Evolutionary conservation across 2,113 vertebrate species (phyloP).

Genomic region (Stomatorhinus ivindoensis): DNA sequence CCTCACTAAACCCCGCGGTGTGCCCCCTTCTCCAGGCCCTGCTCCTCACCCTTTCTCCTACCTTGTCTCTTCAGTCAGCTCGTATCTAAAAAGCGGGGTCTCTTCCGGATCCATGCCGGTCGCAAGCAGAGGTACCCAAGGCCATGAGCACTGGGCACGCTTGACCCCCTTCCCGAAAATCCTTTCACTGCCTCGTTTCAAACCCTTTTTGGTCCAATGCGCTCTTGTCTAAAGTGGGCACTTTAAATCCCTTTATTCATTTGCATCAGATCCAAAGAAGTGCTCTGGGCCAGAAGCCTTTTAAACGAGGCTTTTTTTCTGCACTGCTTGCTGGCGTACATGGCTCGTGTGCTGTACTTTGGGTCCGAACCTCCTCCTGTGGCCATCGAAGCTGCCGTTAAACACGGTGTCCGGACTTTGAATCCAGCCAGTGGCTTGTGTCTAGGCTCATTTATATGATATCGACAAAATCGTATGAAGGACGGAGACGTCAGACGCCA

Average conservation of each 20-base stretch:
- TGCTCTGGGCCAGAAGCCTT: slow-evolving; percentile 38
- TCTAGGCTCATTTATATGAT: neutral
- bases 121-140: slow-evolving; percentile 93
- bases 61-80: slow-evolving; percentile 83
- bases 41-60: slow-evolving; percentile 67
- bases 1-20: neutral
- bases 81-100: slow-evolving; percentile 91
- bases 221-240: neutral
- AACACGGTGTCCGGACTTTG: neutral
- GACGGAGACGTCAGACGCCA: neutral
- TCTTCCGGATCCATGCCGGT: slow-evolving; percentile 90
- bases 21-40: neutral
- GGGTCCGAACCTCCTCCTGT: slow-evolving; percentile 19
- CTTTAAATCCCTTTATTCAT: slow-evolving; percentile 4
- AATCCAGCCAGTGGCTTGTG: neutral
- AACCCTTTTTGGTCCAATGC: slow-evolving; percentile 44
- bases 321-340: slow-evolving; percentile 15
- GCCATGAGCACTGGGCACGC: slow-evolving; percentile 57
- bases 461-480: neutral
- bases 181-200: slow-evolving; percentile 30
- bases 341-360: neutral
- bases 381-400: slow-evolving; percentile 21
- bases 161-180: slow-evolving; percentile 16
- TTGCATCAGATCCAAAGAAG: neutral
- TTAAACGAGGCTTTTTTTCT: slow-evolving; percentile 11